phyloP scores from a whole-genome alignment of 2,888 invertebrate species.

The Dolichopus griseipennis region DNA sequence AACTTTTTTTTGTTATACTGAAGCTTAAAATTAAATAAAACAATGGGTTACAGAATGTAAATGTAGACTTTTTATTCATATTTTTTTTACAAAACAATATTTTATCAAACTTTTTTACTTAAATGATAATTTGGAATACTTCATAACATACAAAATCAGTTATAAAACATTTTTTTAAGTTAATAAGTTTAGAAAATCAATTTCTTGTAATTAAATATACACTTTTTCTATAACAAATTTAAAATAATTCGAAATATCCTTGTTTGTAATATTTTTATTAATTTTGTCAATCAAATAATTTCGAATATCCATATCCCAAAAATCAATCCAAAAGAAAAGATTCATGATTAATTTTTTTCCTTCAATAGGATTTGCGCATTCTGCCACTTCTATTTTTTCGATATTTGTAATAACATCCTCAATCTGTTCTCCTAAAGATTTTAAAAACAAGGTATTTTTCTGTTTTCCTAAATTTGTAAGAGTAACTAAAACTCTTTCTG shows the following conservation, averaged over 20 bases:
- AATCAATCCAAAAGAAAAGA: conserved; percentile 47
- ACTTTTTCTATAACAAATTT: conserved; percentile 27
- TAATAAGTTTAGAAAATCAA: no score
- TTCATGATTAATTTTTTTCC: conserved; percentile 49
- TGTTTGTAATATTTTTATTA: conserved; percentile 23
- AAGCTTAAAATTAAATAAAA: no score
- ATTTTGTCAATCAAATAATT: conserved; percentile 15
- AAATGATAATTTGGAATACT: no score
- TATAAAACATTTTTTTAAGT: no score
- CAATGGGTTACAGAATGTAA: no score
- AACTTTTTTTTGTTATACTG: no score
- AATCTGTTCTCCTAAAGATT: conserved; percentile 44
- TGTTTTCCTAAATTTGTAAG: conserved; percentile 52
- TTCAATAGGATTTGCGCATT: conserved; percentile 39
- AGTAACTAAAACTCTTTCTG: conserved; percentile 47
- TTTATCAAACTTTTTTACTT: no score
- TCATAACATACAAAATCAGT: no score
- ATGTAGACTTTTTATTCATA: no score
- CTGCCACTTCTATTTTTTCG: conserved; percentile 34
- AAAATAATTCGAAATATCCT: conserved; percentile 30
- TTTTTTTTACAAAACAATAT: no score
- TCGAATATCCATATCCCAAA: conserved; percentile 14
- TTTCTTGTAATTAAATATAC: background rate
- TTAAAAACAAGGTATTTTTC: conserved; percentile 47
- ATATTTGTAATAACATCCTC: conserved; percentile 43